Percentiles rank a stretch among this genome's conserved stretches.
Conservation (phyloP, 2,113 vertebrate genomes). For the Brachionichthys hirsutus region DNA sequence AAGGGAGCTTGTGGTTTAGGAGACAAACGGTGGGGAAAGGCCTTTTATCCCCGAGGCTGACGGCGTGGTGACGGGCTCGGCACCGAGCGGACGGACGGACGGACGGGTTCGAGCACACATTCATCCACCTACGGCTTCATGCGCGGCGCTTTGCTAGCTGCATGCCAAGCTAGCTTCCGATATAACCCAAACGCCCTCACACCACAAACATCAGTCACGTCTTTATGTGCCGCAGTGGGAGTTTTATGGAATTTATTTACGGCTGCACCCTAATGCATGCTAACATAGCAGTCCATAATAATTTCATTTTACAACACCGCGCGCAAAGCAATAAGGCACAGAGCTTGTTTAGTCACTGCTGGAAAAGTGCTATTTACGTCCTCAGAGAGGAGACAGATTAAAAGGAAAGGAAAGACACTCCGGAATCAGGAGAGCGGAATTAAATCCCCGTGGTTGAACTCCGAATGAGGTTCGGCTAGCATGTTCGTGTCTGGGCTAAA, state of each 20-base stretch:
- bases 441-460: conserved; percentile 18
- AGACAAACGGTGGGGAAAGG: not conserved
- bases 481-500: not conserved
- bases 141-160: conserved; percentile 14
- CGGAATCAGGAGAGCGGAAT: conserved; percentile 10
- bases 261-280: conserved; percentile 32
- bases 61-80: conserved; percentile 43
- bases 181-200: conserved; percentile 18
- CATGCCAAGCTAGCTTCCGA: not conserved
- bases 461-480: not conserved
- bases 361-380: conserved; percentile 42
- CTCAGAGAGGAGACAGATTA: not conserved
- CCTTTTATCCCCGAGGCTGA: conserved; percentile 29
- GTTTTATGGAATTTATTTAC: conserved; percentile 51
- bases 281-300: conserved; percentile 38
- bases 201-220: conserved; percentile 36
- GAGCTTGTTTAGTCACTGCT: conserved; percentile 21
- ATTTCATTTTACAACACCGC: conserved; percentile 60
- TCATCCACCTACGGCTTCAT: conserved; percentile 14
- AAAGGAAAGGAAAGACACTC: conserved; percentile 5
- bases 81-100: conserved; percentile 26
- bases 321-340: conserved; percentile 29
- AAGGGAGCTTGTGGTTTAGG: not conserved
- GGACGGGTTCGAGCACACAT: conserved; percentile 21
- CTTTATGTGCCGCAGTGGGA: conserved; percentile 47